phyloP scores from a whole-genome alignment of 2,797 vertebrate genomes.

The Chromis chromis region DNA sequence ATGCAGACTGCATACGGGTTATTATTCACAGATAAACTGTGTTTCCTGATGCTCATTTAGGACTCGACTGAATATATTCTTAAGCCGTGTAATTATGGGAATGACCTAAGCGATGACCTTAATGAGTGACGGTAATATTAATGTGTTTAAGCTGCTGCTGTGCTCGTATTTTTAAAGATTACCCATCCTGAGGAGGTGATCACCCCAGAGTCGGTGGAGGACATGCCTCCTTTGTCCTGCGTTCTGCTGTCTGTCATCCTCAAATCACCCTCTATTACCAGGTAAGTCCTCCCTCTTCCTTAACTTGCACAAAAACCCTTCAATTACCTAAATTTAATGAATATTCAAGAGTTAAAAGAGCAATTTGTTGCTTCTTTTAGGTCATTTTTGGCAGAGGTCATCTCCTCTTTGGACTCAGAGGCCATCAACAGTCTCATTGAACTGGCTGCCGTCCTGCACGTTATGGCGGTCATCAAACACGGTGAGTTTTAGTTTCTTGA shows the following conservation, averaged over 20 bases:
- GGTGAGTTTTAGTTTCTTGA: conserved; percentile 79
- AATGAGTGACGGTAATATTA: not conserved
- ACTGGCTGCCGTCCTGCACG: conserved; percentile 86
- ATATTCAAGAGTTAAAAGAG: not conserved
- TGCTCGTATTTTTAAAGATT: conserved; percentile 71
- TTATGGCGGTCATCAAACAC: conserved; percentile 85
- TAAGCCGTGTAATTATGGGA: not conserved
- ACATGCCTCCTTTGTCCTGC: conserved; percentile 90
- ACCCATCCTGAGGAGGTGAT: conserved; percentile 83
- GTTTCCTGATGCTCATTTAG: not conserved
- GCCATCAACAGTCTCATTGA: conserved; percentile 87
- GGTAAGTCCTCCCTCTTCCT: conserved; percentile 79
- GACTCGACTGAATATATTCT: not conserved
- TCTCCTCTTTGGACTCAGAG: conserved; percentile 83
- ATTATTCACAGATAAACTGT: not conserved
- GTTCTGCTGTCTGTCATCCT: conserved; percentile 85
- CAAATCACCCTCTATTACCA: conserved; percentile 83
- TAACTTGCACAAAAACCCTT: not conserved
- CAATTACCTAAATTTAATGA: not conserved
- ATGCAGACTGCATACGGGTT: not conserved
- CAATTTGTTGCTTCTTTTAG: conserved; percentile 72
- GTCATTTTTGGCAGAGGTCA: conserved; percentile 88
- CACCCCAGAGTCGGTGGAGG: conserved; percentile 82
- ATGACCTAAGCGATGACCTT: not conserved
- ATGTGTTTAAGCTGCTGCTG: not conserved